phyloP scores from a whole-genome alignment of 2,113 vertebrate species.

The Dascyllus trimaculatus region DNA sequence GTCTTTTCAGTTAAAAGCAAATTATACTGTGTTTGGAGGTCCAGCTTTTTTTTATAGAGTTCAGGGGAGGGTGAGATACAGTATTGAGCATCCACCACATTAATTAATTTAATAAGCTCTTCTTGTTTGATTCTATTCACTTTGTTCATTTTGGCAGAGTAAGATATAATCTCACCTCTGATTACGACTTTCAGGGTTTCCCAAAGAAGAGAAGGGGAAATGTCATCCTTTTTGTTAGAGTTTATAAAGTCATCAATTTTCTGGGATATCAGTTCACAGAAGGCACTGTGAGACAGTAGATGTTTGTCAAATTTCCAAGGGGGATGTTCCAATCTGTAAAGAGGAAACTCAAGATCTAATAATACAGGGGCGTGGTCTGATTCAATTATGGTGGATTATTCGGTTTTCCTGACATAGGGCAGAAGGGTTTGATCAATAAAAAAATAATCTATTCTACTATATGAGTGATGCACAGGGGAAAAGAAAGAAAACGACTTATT shows the following conservation, averaged over 20 bases:
- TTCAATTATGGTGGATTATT: background rate
- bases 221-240: background rate
- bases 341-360: background rate
- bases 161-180: background rate
- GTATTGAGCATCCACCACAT: too few relatives aligned
- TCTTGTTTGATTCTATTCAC: background rate
- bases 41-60: background rate
- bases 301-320: background rate
- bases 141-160: background rate
- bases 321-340: background rate
- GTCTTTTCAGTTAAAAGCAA: slow-evolving; percentile 6
- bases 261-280: slow-evolving; percentile 9
- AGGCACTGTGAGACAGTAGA: background rate
- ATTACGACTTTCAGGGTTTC: slow-evolving; percentile 15
- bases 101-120: background rate
- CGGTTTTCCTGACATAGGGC: background rate
- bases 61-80: background rate
- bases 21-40: background rate
- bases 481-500: background rate
- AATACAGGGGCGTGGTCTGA: slow-evolving; percentile 16
- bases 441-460: slow-evolving; percentile 15
- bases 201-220: background rate
- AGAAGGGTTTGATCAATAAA: background rate
- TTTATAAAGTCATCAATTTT: slow-evolving; percentile 6
- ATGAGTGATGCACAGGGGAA: background rate